Conservation (phyloP, 2,888 invertebrate species). For the Spisula solida region DNA sequence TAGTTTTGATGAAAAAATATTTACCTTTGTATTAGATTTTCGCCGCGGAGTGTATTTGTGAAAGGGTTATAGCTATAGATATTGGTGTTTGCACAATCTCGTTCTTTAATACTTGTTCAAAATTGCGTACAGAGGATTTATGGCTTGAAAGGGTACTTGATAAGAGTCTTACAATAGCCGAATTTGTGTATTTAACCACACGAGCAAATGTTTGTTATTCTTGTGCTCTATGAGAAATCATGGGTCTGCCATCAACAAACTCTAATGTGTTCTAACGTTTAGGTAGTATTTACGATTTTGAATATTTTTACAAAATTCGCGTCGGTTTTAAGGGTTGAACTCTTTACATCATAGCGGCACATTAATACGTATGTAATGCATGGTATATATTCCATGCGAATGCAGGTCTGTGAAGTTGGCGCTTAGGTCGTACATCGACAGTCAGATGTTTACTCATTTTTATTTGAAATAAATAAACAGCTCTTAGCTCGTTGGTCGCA, state of each 20-base stretch:
- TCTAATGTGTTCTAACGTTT: neutral
- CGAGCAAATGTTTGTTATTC: slow-evolving; percentile 44
- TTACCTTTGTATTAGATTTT: slow-evolving; percentile 61
- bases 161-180: slow-evolving; percentile 30
- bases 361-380: too few relatives aligned
- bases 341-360: too few relatives aligned
- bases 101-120: slow-evolving; percentile 27
- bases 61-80: slow-evolving; percentile 10
- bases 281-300: neutral
- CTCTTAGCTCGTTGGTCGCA: too few relatives aligned
- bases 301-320: neutral
- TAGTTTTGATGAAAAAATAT: slow-evolving; percentile 56
- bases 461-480: too few relatives aligned
- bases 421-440: too few relatives aligned
- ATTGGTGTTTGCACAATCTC: slow-evolving; percentile 38
- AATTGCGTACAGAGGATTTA: slow-evolving; percentile 39
- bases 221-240: slow-evolving; percentile 26
- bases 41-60: slow-evolving; percentile 5
- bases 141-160: slow-evolving; percentile 46
- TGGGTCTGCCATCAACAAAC: neutral
- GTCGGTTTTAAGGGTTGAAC: too few relatives aligned
- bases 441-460: too few relatives aligned
- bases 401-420: too few relatives aligned
- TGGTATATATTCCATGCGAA: too few relatives aligned
- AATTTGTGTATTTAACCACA: slow-evolving; percentile 43